Base-by-base conservation (phyloP, 2,888 invertebrate genomes). In the Enchytraeus crypticus region DNA sequence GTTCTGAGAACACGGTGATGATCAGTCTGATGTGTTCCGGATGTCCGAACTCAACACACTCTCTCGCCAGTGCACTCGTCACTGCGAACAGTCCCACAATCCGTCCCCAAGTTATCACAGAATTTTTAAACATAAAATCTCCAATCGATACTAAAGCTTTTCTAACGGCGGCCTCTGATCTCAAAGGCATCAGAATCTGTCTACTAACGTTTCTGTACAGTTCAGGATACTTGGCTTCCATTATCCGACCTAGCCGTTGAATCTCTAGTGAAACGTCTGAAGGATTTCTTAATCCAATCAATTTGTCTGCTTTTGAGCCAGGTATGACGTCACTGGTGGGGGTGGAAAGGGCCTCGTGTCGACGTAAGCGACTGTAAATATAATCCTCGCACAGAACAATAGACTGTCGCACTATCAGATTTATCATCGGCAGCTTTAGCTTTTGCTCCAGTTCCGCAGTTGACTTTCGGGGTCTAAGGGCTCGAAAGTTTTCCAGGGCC, bases 1-100 rank as follows among this genome's bases (percentile, higher is more conserved):
- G 85, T 67, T 88, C 86, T 0, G 86, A 84, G 71, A 90, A 86
- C 47, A 87, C 87, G 70, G 90, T 88, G 64, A 90, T 83, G 27
- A 92, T 82, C 60, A 85, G 85, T 11, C 86, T 85, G 57, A 91
- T 83, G 71, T 86, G 88, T 51, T 90, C 3, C 1, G 33, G 27
- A 2, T 34, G 5, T 23, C 21, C 33, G 81, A 88, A 81, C 58
- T 77, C 70, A 46, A 74, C 70, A 69, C 75, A 77, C 60, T 76
- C 73, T 3, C 75, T 70, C 26, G 79, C 74, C 53, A 80, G 68
- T 5, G 76, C 73, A 32, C 78, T 78, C 23, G 77, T 76, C 64
- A 80, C 79, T 5, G 77, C 74, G 65, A 79, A 77, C 63, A 80
- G 66, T 27, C 77, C 79, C n/a, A 80, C 77, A 32, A 80, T 68